These are phyloP conservation scores for Cantharis flavilabris DNA, from an alignment of 2,888 invertebrate genomes.

Conservation along the genomic window DNA sequence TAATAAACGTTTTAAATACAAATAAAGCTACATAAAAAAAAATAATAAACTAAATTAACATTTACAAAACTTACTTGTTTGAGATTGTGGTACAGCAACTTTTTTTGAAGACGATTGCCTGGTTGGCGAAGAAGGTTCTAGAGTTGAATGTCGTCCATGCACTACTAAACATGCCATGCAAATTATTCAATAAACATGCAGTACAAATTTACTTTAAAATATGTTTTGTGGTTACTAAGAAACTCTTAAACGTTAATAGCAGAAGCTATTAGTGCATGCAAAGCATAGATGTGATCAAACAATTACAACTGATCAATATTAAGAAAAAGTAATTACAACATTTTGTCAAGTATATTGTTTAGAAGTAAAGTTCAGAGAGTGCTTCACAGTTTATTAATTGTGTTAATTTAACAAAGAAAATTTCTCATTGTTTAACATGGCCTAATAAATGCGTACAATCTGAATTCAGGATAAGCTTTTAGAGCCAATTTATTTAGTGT, in stretches of 20 bases:
- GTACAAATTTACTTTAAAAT: neutral
- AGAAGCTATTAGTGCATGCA: neutral
- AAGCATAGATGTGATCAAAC: neutral
- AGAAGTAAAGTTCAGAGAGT: neutral
- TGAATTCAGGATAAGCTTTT: neutral
- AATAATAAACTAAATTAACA: neutral
- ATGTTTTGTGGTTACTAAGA: neutral
- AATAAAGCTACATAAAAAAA: constrained; percentile 1
- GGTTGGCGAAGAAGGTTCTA: constrained; percentile 4
- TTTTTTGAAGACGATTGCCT: constrained; percentile 20
- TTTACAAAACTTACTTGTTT: constrained; percentile 32
- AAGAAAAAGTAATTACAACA: neutral
- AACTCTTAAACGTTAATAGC: neutral
- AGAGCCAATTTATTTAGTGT: too few relatives aligned
- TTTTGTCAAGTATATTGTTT: neutral
- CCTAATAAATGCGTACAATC: neutral
- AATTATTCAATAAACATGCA: constrained; percentile 13
- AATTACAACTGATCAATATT: neutral
- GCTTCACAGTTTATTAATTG: neutral
- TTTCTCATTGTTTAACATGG: neutral
- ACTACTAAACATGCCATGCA: constrained; percentile 42
- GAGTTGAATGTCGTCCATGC: constrained; percentile 45
- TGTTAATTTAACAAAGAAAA: neutral
- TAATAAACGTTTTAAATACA: neutral
- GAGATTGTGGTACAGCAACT: constrained; percentile 25